Conservation (phyloP, 2,113 vertebrate genomes). For the Upupa epops region DNA sequence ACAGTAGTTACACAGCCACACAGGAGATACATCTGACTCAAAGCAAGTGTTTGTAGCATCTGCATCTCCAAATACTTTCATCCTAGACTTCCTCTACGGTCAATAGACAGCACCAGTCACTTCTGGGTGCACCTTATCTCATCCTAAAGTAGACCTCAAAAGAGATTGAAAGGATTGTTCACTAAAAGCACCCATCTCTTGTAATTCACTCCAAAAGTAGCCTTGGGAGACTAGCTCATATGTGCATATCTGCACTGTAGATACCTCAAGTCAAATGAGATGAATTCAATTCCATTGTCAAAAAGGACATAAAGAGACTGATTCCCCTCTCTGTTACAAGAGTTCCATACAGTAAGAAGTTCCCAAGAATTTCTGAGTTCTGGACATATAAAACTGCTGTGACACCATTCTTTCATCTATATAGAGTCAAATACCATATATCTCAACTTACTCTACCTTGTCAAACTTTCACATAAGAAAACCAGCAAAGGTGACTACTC, state of each 20-base stretch:
- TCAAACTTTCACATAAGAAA: background rate
- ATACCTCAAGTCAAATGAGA: background rate
- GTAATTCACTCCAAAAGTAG: background rate
- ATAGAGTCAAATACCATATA: background rate
- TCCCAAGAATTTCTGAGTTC: background rate
- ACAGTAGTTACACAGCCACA: background rate
- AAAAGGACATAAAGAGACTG: background rate
- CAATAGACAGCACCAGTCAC: background rate
- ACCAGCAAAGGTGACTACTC: background rate
- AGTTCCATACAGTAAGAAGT: background rate
- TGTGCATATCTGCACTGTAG: background rate
- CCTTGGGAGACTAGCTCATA: background rate
- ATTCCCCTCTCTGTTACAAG: background rate
- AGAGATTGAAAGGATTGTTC: accelerated
- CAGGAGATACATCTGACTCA: background rate
- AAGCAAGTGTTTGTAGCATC: background rate
- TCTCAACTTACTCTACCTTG: background rate
- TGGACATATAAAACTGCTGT: background rate
- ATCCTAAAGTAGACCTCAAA: background rate
- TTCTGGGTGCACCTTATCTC: background rate
- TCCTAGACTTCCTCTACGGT: background rate
- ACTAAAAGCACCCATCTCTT: background rate
- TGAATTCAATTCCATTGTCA: background rate
- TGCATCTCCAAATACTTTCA: background rate
- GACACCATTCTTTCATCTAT: background rate